Percentiles rank a stretch among this genome's conserved stretches.
phyloP scores from a whole-genome alignment of 2,888 invertebrate genomes.

The Phaedon cochleariae region DNA sequence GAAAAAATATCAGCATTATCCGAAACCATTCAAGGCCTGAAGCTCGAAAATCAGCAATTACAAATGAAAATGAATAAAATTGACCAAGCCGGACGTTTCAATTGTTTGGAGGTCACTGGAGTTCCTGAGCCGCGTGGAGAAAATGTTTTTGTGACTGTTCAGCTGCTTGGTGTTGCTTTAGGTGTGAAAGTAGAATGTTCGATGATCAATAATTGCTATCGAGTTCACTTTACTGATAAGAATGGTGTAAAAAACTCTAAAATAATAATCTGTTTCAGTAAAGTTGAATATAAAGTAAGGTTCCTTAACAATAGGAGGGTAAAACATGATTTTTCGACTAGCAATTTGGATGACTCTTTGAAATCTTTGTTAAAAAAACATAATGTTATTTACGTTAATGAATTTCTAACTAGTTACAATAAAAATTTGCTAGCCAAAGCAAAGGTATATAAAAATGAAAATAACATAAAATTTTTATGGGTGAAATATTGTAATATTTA shows the following conservation, averaged over 20 bases:
- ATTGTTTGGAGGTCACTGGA: no score
- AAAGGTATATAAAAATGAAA: background rate
- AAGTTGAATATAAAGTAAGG: background rate
- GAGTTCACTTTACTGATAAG: background rate
- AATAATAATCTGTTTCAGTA: background rate
- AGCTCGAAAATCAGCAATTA: constrained; percentile 1
- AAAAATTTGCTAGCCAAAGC: background rate
- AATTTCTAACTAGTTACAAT: constrained; percentile 1
- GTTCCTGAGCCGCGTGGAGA: constrained; percentile 4
- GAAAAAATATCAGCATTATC: background rate
- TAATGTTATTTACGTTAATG: constrained; percentile 6
- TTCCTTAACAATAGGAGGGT: constrained; percentile 2
- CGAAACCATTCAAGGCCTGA: constrained; percentile 2
- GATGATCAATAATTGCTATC: background rate
- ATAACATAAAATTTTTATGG: background rate
- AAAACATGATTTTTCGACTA: constrained; percentile 2
- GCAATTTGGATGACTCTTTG: constrained; percentile 3
- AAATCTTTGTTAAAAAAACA: constrained; percentile 2
- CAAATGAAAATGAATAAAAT: constrained; percentile 1
- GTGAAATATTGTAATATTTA: constrained; percentile 5
- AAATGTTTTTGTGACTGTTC: constrained; percentile 3
- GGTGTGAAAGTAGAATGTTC: background rate
- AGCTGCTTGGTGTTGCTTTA: background rate
- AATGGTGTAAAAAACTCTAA: background rate
- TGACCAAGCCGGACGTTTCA: background rate